A percentile compares a stretch with the other conserved stretches of the same genome.
phyloP scores from a whole-genome alignment of 2,113 vertebrate species.

The Irena cyanogastra region DNA sequence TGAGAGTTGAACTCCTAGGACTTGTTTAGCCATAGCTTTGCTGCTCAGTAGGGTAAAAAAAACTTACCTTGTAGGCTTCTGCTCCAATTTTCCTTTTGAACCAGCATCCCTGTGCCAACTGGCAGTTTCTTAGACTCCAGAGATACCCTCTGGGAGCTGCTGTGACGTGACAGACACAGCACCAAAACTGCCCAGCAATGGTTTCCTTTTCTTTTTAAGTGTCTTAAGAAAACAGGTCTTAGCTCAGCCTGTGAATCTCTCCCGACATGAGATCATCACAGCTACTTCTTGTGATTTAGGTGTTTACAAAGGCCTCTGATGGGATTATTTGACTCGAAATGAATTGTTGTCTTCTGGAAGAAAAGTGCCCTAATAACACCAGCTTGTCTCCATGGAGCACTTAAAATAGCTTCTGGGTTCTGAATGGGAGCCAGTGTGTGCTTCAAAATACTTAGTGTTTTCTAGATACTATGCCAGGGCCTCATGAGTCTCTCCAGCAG shows the following conservation, averaged over 20 bases:
- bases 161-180: not conserved
- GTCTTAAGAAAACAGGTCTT: not conserved
- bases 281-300: not conserved
- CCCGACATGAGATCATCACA: not conserved
- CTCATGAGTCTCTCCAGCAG: not conserved
- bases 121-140: not conserved
- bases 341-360: not conserved
- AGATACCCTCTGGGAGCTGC: not conserved
- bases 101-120: not conserved
- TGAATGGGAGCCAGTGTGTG: not conserved
- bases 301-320: not conserved
- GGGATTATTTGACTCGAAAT: not conserved
- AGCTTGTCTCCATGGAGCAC: not conserved
- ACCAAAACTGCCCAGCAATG: not conserved
- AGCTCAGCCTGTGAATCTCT: not conserved
- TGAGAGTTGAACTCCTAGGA: not conserved
- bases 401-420: conserved; percentile 34
- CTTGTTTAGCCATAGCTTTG: not conserved
- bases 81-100: not conserved
- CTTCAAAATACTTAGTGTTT: not conserved
- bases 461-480: not conserved
- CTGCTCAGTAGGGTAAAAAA: not conserved
- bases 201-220: not conserved
- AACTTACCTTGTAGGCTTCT: not conserved
- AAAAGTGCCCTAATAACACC: not conserved